Evolutionary conservation across 2,113 vertebrate genomes (phyloP).

Genomic region (Riparia riparia): DNA sequence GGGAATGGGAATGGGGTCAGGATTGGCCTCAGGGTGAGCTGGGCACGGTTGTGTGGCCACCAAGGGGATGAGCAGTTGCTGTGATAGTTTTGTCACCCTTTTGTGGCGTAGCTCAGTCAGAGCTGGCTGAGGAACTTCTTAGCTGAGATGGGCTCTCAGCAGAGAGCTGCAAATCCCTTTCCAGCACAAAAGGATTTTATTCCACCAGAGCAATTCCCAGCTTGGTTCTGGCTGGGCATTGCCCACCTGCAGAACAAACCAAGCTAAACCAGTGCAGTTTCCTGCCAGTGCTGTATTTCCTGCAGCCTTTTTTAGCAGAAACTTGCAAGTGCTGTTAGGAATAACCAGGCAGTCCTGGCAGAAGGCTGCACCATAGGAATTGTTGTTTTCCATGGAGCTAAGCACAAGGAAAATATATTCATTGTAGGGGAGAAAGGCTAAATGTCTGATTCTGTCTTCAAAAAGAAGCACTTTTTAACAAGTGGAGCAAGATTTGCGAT

Average conservation of each 20-base stretch:
- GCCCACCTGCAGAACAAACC: background rate
- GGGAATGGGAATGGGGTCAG: background rate
- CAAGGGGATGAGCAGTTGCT: background rate
- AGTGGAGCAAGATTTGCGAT: background rate
- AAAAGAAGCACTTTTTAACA: background rate
- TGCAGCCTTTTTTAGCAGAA: conserved; percentile 6
- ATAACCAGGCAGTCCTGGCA: background rate
- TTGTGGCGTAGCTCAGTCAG: fast-evolving
- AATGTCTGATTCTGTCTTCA: background rate
- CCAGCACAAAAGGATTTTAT: background rate
- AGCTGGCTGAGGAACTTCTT: background rate
- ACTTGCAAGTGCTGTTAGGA: background rate
- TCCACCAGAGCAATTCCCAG: background rate
- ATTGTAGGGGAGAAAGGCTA: background rate
- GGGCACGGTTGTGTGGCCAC: background rate
- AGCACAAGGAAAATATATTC: background rate
- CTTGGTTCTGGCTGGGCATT: background rate
- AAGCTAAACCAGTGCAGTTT: background rate
- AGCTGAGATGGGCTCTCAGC: background rate
- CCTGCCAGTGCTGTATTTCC: background rate
- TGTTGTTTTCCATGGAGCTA: background rate
- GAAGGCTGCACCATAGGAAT: background rate
- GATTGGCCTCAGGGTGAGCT: background rate
- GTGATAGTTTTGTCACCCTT: background rate
- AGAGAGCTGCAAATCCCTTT: background rate